Base-by-base conservation (phyloP, 2,888 invertebrate species). In the Scaptomyza cyrtandrae region DNA sequence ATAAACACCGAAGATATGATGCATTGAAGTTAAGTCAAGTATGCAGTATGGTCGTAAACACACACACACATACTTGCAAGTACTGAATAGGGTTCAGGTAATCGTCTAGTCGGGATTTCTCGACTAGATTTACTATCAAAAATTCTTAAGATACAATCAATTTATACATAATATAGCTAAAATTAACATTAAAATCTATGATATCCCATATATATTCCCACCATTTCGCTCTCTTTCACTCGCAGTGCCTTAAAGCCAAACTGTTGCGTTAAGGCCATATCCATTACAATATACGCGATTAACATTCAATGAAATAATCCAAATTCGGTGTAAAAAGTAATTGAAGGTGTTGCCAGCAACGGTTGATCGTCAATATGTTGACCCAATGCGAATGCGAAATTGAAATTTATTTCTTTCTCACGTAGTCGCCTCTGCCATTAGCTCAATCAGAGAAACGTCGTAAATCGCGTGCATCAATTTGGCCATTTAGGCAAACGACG, bases 381-480 rank as follows among this genome's bases (percentile, higher is more conserved):
- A 79, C 87, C 86, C 82, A 86, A 82, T 82, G 72, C 66, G 83
- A 89, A 84, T 89, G 85, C 88, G 83, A 90, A 90, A 87, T 90
- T 88, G 88, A 91, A 90, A 90, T 90, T 89, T 86, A 89, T 89
- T 91, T 90, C 90, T 90, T 91, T 91, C 91, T 91, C 91, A 89
- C 91, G 90, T 90, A 90, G 87, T 89, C 88, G 78, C 74, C 82
- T 73, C 52, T 19, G 88, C 83, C 88, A 88, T 88, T 88, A 86
- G 88, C 78, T 81, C 89, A 83, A 89, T 88, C 88, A 86, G 73
- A 85, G 78, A 66, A 78, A 86, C 80, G 81, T 86, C n/a, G n/a
- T 86, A 80, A 88, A 85, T 89, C 89, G 89, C 83, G 65, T 76
- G 77, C 86, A 86, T 76, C 89, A 87, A 89, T 89, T 89, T 85